Evolutionary conservation across 2,113 vertebrate species (phyloP).

Genomic region (Etheostoma cragini): DNA sequence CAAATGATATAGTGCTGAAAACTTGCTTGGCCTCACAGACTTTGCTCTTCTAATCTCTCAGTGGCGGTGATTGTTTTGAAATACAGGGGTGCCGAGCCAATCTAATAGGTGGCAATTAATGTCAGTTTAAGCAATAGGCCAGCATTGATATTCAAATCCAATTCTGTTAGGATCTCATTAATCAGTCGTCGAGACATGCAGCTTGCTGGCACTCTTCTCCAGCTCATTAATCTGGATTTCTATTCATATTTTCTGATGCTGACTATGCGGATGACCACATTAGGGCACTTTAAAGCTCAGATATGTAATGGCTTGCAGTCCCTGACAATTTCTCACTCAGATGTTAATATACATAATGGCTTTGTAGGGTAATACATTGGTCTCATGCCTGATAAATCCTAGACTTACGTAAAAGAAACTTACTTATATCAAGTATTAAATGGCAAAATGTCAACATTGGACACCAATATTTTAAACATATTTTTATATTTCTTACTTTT

Average conservation of each 20-base stretch:
- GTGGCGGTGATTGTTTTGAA: conserved; percentile 68
- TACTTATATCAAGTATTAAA: no score
- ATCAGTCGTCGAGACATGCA: conserved; percentile 55
- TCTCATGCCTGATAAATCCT: not conserved
- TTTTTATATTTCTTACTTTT: no score
- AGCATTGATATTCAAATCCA: conserved; percentile 76
- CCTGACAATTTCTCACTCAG: not conserved
- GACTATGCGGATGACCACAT: conserved; percentile 25
- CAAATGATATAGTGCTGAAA: conserved; percentile 53
- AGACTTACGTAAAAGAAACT: not conserved
- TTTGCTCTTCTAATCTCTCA: conserved; percentile 56
- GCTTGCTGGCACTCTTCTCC: conserved; percentile 39
- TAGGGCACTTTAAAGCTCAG: conserved; percentile 9
- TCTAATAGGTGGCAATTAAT: conserved; percentile 78
- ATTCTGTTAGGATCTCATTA: conserved; percentile 69
- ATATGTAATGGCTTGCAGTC: not conserved
- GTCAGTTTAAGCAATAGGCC: conserved; percentile 67
- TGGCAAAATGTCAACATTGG: not conserved
- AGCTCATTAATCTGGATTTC: conserved; percentile 58
- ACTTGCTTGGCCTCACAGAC: conserved; percentile 47
- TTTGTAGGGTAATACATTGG: not conserved
- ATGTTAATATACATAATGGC: not conserved
- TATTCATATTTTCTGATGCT: conserved; percentile 18
- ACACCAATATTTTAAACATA: no score
- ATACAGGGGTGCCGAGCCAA: conserved; percentile 56